These are phyloP conservation scores for Globodera rostochiensis DNA, from an alignment of 1,140 invertebrate genomes.

Conservation along the genomic window DNA sequence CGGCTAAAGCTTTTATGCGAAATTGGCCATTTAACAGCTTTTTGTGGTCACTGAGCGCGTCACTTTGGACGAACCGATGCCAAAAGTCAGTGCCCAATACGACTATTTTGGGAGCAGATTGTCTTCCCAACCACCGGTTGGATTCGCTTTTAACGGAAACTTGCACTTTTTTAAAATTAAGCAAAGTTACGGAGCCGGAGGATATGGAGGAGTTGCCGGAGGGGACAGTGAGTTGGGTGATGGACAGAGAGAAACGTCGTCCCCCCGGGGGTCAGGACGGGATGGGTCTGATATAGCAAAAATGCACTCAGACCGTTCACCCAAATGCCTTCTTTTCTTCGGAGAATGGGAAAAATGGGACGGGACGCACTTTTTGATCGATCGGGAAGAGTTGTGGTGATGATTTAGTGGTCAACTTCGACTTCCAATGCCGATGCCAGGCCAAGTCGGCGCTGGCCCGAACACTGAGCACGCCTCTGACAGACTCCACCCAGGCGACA, in stretches of 20 bases:
- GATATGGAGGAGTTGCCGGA: conserved; percentile 11
- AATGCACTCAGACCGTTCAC: no score
- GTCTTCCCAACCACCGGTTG: neutral
- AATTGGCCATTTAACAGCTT: conserved; percentile 1
- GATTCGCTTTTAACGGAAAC: neutral
- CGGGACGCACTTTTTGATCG: neutral
- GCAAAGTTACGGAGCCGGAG: neutral
- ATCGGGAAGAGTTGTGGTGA: neutral
- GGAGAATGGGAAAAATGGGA: neutral
- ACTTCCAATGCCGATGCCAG: conserved; percentile 53
- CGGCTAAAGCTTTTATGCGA: neutral
- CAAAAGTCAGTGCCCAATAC: conserved; percentile 20
- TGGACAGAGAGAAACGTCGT: neutral
- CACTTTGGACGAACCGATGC: conserved; percentile 18
- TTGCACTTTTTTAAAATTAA: neutral
- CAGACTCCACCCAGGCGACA: conserved; percentile 45
- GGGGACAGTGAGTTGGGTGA: conserved; percentile 1
- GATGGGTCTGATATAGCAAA: no score
- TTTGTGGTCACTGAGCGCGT: conserved; percentile 8
- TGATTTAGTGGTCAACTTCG: conserved; percentile 41
- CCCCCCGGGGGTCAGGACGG: no score
- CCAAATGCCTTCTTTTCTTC: neutral
- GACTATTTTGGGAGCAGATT: conserved; percentile 22
- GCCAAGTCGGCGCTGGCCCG: conserved; percentile 47
- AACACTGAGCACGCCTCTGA: conserved; percentile 19